These are phyloP conservation scores for Drosophila eugracilis DNA, from an alignment of 1,140 invertebrate species.

Conservation along the genomic window DNA sequence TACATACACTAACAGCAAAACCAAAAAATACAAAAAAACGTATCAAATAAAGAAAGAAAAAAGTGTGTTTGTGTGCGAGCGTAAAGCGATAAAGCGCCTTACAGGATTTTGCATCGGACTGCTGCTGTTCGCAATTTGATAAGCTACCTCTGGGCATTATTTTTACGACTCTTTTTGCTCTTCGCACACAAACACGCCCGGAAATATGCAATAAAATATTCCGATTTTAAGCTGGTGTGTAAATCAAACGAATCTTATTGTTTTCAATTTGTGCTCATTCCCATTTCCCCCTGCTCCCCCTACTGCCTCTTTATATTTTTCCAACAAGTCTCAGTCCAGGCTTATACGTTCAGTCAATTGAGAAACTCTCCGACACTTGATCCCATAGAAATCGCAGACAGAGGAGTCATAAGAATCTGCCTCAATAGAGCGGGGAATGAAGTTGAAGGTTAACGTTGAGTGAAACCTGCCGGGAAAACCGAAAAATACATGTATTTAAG, in stretches of 20 bases:
- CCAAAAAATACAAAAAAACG: constrained; percentile 3
- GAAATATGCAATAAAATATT: constrained; percentile 80
- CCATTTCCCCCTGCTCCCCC: background rate
- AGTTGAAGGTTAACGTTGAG: constrained; percentile 7
- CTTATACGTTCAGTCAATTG: constrained; percentile 12
- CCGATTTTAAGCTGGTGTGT: constrained; percentile 76
- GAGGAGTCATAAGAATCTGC: background rate
- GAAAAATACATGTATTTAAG: constrained; percentile 11
- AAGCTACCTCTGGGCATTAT: constrained; percentile 79
- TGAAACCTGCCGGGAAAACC: constrained; percentile 1
- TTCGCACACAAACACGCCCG: constrained; percentile 49
- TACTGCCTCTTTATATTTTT: background rate
- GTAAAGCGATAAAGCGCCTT: constrained; percentile 79
- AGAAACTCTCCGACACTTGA: constrained; percentile 19
- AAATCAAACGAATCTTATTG: constrained; percentile 79
- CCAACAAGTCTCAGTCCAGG: background rate
- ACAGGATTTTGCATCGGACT: constrained; percentile 77
- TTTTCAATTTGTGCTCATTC: constrained; percentile 62
- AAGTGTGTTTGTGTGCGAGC: constrained; percentile 50
- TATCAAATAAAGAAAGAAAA: background rate
- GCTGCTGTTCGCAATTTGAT: constrained; percentile 78
- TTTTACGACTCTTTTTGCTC: constrained; percentile 68
- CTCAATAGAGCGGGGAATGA: background rate
- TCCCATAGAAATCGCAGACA: constrained; percentile 4
- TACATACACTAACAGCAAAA: background rate